Evolutionary conservation across 2,113 vertebrate species (phyloP).

Genomic region (Deroptyus accipitrinus): DNA sequence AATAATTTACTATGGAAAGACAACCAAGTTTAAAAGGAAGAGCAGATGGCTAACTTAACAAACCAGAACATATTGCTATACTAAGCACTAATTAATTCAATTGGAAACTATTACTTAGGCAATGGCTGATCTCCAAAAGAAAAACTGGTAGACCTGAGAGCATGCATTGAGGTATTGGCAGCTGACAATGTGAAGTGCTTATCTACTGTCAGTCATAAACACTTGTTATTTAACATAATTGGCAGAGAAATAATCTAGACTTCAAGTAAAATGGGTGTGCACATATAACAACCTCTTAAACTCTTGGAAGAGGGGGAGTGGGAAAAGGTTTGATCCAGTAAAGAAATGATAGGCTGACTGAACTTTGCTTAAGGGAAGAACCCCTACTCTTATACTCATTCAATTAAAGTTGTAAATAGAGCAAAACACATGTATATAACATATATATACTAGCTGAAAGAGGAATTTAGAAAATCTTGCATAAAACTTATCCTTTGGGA

Average conservation of each 20-base stretch:
- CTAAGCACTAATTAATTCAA: constrained; percentile 18
- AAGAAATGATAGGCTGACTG: not conserved
- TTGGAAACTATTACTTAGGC: not conserved
- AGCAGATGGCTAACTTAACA: constrained; percentile 15
- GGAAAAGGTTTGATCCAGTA: not conserved
- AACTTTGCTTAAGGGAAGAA: not conserved
- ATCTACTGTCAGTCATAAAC: not conserved
- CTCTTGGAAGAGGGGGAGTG: fast-evolving
- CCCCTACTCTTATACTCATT: not conserved
- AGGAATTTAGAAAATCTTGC: not conserved
- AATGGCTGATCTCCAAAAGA: not conserved
- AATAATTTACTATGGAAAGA: not conserved
- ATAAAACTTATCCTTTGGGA: not conserved
- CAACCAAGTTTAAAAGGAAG: not conserved
- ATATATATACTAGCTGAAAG: not conserved
- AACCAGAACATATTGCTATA: not conserved
- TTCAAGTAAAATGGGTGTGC: not conserved
- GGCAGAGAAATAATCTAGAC: not conserved
- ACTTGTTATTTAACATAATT: not conserved
- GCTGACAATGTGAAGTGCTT: not conserved
- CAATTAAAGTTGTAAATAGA: not conserved
- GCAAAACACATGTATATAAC: not conserved
- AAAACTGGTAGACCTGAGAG: not conserved
- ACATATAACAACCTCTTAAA: not conserved
- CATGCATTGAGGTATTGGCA: not conserved